Conservation (phyloP, 2,888 invertebrate genomes). For the Cryptus viduatorius region DNA sequence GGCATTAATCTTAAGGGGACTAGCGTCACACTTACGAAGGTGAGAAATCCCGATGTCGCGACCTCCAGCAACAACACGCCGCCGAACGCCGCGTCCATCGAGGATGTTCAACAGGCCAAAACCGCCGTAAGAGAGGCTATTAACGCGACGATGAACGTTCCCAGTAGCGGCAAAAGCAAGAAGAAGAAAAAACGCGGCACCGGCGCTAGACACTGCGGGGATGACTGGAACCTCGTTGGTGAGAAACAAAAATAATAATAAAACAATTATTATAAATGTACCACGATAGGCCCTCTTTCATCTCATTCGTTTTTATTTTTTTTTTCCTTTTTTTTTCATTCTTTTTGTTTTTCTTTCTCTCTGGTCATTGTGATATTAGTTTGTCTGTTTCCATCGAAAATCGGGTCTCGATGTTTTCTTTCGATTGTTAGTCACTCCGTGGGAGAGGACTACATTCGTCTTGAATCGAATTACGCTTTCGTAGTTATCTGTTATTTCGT, state of each 20-base stretch:
- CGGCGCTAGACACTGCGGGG: conserved; percentile 81
- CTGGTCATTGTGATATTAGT: conserved; percentile 22
- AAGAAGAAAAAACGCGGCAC: conserved; percentile 84
- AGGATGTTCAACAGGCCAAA: conserved; percentile 71
- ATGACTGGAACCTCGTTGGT: conserved; percentile 85
- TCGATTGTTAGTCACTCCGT: conserved; percentile 23
- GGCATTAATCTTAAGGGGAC: conserved; percentile 83
- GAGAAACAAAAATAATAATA: conserved; percentile 81
- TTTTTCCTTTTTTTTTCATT: conserved; percentile 27
- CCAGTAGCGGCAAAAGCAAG: conserved; percentile 77
- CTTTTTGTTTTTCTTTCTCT: conserved; percentile 17
- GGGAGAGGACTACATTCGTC: conserved; percentile 1
- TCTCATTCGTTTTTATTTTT: conserved; percentile 42
- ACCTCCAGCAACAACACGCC: conserved; percentile 34
- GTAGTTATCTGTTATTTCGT: conserved; percentile 18
- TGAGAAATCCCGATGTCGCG: conserved; percentile 72
- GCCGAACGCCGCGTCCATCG: conserved; percentile 69
- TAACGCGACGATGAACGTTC: conserved; percentile 72
- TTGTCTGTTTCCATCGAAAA: conserved; percentile 23
- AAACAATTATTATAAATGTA: conserved; percentile 58
- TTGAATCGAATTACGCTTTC: conserved; percentile 17
- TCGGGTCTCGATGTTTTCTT: conserved; percentile 27
- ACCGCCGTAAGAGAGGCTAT: conserved; percentile 75
- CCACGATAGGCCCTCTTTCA: conserved; percentile 47
- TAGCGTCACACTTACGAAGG: conserved; percentile 83